Percentiles rank a stretch among this genome's conserved stretches.
phyloP scores from a whole-genome alignment of 2,797 vertebrate genomes.

The Gymnodraco acuticeps region DNA sequence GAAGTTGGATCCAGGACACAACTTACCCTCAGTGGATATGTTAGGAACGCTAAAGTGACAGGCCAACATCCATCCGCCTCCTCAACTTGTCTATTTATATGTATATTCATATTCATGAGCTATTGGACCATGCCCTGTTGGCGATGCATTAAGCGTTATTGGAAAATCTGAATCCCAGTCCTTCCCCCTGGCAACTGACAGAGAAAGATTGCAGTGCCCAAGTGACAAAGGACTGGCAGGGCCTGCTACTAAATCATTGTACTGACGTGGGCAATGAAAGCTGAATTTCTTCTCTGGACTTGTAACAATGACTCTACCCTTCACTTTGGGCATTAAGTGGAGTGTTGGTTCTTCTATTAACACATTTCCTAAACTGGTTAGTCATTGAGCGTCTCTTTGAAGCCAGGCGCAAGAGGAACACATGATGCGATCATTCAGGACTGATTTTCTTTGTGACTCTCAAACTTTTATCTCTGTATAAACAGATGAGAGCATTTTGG shows the following conservation, averaged over 20 bases:
- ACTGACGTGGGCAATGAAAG: constrained; percentile 76
- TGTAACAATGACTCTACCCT: constrained; percentile 82
- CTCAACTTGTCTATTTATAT: constrained; percentile 87
- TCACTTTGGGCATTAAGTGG: constrained; percentile 82
- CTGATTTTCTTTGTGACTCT: constrained; percentile 52
- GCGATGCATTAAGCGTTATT: constrained; percentile 86
- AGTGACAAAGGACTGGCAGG: constrained; percentile 86
- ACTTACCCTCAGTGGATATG: constrained; percentile 79
- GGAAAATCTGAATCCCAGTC: constrained; percentile 81
- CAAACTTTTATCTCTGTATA: constrained; percentile 53
- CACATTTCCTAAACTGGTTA: constrained; percentile 70
- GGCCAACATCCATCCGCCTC: constrained; percentile 82
- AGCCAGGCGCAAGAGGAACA: constrained; percentile 38
- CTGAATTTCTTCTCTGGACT: constrained; percentile 74
- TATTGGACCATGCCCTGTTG: constrained; percentile 77
- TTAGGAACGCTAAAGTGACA: constrained; percentile 82
- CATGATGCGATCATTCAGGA: constrained; percentile 65
- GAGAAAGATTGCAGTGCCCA: constrained; percentile 84
- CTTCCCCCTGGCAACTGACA: constrained; percentile 81
- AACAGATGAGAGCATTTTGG: constrained; percentile 29
- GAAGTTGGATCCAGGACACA: constrained; percentile 66
- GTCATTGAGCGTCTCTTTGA: constrained; percentile 35
- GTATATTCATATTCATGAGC: constrained; percentile 88
- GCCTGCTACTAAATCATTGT: constrained; percentile 80
- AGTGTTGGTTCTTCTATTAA: constrained; percentile 81